Evolutionary conservation across 2,113 vertebrate species (phyloP).

Genomic region (Hucho hucho): DNA sequence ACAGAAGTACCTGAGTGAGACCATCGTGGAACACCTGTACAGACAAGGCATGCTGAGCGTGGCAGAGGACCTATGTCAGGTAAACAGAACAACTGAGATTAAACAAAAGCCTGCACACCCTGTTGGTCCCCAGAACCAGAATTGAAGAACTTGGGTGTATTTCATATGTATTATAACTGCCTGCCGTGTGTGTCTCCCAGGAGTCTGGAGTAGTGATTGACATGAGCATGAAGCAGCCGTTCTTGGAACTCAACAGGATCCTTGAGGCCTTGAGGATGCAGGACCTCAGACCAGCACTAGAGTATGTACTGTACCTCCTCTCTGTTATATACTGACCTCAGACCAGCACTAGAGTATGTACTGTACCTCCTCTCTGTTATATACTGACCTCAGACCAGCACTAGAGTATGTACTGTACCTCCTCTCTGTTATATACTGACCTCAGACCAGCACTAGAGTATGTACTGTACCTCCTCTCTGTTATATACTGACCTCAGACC

Average conservation of each 20-base stretch:
- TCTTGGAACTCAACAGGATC: constrained; percentile 86
- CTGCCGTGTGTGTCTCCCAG: constrained; percentile 46
- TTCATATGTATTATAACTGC: neutral
- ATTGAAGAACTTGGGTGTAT: neutral
- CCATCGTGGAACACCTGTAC: constrained; percentile 87
- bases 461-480: too few species aligned
- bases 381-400: too few species aligned
- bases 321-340: too few species aligned
- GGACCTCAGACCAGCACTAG: constrained; percentile 83
- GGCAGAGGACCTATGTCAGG: constrained; percentile 88
- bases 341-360: too few species aligned
- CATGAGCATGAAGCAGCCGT: constrained; percentile 88
- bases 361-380: too few species aligned
- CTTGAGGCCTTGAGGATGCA: constrained; percentile 85
- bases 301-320: constrained; percentile 67
- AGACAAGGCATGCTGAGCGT: constrained; percentile 88
- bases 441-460: too few species aligned
- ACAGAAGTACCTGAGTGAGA: constrained; percentile 85
- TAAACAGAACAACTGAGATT: constrained; percentile 29
- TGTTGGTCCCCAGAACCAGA: neutral
- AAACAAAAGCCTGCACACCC: neutral
- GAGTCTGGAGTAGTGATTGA: constrained; percentile 86
- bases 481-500: too few species aligned
- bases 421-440: too few species aligned
- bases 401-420: too few species aligned